Evolutionary conservation across 2,797 vertebrate species (phyloP), one percentile per base, ranked within the genome.

Genomic region (Etheostoma perlongum): DNA sequence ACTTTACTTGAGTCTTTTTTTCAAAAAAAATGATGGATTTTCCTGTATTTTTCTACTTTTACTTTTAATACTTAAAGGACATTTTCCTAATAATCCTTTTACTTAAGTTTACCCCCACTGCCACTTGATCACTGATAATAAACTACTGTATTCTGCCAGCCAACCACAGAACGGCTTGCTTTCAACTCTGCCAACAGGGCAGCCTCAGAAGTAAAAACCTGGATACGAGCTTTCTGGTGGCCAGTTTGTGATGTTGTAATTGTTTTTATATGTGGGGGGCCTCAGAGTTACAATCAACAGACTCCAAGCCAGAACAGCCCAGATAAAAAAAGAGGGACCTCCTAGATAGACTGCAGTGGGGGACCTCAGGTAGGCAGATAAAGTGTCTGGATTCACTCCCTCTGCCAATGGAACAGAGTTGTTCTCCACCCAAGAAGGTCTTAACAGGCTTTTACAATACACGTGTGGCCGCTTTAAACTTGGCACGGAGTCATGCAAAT

Each of bases 291-390:
- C 70, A 72, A 74, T 64, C 65, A 85, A 44, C 64, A 68, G 70
- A 67, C 67, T 62, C 14, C 58, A 25, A 44, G 60, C 27, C 71
- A 78, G 64, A 63, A 13, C 12, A 65, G 70, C 40, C 55, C 48
- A 70, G 76, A 73, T 84, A 40, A 11, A 57, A 57, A 87, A 64
- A 52, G 8, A 30, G 15, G 48, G 81, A 62, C 82, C 84, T 90
- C 86, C 80, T 59, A 18, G 48, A 67, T 59, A 18, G 72, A 67
- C 16, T 65, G 66, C 63, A 57, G 71, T 14, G 53, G 73, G 70
- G 60, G 60, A 52, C 65, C 42, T 72, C 68, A 82, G 53, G 46
- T 40, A 59, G 58, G 42, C 8, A 46, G 7, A 44, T 48, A 18
- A 2, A 23, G 52, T 15, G 72, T 46, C 81, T 68, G 62, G 59